A percentile compares a stretch with the other conserved stretches of the same genome.
Evolutionary conservation across 2,113 vertebrate genomes (phyloP).

Genomic region (Shinisaurus crocodilurus): DNA sequence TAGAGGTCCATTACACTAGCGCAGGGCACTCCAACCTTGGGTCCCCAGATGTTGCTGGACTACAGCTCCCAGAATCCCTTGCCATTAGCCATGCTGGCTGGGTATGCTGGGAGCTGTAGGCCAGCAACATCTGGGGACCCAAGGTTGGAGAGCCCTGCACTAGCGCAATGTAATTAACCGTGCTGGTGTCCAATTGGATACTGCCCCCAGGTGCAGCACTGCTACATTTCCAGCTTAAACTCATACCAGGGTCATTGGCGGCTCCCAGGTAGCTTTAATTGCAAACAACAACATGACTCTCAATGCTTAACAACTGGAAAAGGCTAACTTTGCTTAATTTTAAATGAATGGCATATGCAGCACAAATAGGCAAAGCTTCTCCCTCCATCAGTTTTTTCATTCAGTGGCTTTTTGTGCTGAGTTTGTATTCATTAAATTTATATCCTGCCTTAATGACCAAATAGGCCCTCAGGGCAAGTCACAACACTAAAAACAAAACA

Average conservation of each 20-base stretch:
- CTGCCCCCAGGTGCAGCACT: background rate
- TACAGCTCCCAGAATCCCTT: no score
- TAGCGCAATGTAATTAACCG: no score
- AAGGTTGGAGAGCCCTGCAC: no score
- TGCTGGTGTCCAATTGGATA: no score
- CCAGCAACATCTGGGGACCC: no score
- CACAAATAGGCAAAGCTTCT: background rate
- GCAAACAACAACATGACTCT: background rate
- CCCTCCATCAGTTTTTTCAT: background rate
- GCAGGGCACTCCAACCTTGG: no score
- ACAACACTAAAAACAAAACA: no score
- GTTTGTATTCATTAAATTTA: background rate
- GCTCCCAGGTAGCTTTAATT: background rate
- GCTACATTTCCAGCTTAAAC: background rate
- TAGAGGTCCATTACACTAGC: no score
- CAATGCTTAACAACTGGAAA: background rate
- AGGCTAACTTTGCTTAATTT: background rate
- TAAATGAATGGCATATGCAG: background rate
- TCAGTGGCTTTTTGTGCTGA: background rate
- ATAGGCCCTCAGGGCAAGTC: background rate
- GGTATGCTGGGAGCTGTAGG: no score
- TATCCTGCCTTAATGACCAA: background rate
- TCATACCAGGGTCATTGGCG: background rate
- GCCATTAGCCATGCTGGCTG: no score
- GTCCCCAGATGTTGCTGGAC: no score